Conservation (phyloP, 2,113 vertebrate genomes). For the Podocnemis expansa region DNA sequence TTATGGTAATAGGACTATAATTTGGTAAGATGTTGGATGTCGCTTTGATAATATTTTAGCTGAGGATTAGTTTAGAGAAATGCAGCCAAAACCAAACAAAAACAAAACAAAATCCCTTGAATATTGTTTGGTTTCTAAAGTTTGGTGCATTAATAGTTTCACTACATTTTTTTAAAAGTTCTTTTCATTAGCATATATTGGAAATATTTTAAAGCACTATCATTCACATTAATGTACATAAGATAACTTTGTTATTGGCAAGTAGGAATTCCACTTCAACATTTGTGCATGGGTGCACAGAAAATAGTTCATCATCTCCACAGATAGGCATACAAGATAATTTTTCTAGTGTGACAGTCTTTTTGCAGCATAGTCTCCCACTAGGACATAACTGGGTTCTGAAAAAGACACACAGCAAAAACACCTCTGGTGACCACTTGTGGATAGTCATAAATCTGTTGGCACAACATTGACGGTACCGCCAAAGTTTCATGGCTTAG, state of each 20-base stretch:
- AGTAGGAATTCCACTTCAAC: neutral
- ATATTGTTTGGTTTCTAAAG: neutral
- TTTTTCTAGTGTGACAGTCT: neutral
- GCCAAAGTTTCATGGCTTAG: neutral
- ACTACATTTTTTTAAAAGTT: neutral
- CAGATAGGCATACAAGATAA: neutral
- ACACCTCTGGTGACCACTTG: neutral
- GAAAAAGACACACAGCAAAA: neutral
- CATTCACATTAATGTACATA: neutral
- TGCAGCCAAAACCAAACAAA: neutral
- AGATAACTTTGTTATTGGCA: neutral
- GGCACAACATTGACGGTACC: neutral
- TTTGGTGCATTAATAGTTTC: neutral
- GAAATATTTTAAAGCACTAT: neutral
- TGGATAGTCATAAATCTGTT: neutral
- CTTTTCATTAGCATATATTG: neutral
- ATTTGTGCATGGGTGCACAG: neutral
- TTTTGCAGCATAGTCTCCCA: neutral
- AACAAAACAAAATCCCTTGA: neutral
- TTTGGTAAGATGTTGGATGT: neutral
- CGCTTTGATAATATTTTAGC: neutral
- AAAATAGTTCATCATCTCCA: neutral
- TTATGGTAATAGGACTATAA: neutral
- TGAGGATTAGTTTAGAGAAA: neutral
- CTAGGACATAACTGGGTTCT: neutral